Conservation (phyloP, 2,797 vertebrate species). For the Pempheris klunzingeri region DNA sequence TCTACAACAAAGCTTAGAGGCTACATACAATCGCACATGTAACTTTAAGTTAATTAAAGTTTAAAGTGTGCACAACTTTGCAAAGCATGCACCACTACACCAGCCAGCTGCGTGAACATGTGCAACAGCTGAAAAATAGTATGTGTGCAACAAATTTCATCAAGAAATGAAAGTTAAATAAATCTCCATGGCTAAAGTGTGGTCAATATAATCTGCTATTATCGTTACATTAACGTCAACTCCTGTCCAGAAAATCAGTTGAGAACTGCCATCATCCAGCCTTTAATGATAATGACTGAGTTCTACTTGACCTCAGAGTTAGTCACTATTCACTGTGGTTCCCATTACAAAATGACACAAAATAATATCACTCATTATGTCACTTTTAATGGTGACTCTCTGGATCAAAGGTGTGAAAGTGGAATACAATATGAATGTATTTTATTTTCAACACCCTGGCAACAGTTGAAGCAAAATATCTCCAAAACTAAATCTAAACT, state of each 20-base stretch:
- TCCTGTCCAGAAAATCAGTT: slow-evolving; percentile 47
- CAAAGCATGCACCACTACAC: not conserved
- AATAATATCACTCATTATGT: slow-evolving; percentile 58
- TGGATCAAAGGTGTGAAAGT: slow-evolving; percentile 68
- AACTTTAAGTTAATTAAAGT: not conserved
- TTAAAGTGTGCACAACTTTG: not conserved
- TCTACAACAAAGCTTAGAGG: not conserved
- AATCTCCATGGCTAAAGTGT: slow-evolving; percentile 14
- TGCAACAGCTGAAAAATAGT: slow-evolving; percentile 14
- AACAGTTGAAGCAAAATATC: slow-evolving; percentile 60
- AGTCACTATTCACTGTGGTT: slow-evolving; percentile 36
- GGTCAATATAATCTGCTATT: slow-evolving; percentile 34
- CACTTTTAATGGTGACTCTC: slow-evolving; percentile 35
- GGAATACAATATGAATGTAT: slow-evolving; percentile 35
- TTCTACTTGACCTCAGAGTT: slow-evolving; percentile 50
- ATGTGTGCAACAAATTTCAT: slow-evolving; percentile 1
- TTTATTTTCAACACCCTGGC: slow-evolving; percentile 52
- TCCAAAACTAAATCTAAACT: slow-evolving; percentile 35
- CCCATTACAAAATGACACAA: slow-evolving; percentile 52
- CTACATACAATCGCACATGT: not conserved
- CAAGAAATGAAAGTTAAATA: slow-evolving; percentile 26
- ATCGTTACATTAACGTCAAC: slow-evolving; percentile 51
- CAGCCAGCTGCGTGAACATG: slow-evolving; percentile 33
- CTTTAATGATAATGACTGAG: slow-evolving; percentile 49
- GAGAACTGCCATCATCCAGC: slow-evolving; percentile 24